Evolutionary conservation across 2,888 invertebrate species (phyloP).

Genomic region (Dolichopus griseipennis): DNA sequence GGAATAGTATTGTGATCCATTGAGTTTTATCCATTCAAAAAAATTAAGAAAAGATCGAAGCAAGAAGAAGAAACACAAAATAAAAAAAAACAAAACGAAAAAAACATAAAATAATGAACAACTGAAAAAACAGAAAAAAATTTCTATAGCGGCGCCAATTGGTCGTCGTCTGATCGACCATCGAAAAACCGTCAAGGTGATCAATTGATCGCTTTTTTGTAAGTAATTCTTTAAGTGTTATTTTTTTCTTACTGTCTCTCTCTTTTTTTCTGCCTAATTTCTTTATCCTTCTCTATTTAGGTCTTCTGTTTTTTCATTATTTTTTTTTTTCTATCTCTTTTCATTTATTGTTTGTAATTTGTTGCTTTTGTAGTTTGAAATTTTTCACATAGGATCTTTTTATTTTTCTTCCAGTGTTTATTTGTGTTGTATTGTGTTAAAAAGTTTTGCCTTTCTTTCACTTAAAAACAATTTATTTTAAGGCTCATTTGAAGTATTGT

Average conservation of each 20-base stretch:
- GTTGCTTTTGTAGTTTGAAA: conserved; percentile 15
- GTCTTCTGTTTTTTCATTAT: no score
- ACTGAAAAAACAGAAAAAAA: not conserved
- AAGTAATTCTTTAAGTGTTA: not conserved
- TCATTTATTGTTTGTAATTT: conserved; percentile 4
- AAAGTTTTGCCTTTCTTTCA: conserved; percentile 1
- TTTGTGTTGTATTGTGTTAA: not conserved
- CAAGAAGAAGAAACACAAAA: no score
- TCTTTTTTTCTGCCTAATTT: no score
- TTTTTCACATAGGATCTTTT: conserved; percentile 17
- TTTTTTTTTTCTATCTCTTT: not conserved
- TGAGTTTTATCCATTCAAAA: not conserved
- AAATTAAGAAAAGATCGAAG: not conserved
- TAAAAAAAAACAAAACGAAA: no score
- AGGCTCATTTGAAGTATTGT: no score
- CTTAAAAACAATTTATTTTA: not conserved
- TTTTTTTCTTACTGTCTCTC: no score
- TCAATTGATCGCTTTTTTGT: conserved; percentile 9
- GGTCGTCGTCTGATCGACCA: conserved; percentile 12
- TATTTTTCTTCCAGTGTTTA: not conserved
- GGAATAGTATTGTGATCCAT: not conserved
- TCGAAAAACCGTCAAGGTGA: conserved; percentile 7
- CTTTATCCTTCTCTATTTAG: no score
- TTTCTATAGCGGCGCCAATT: conserved; percentile 11
- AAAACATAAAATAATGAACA: no score